Evolutionary conservation across 2,888 invertebrate genomes (phyloP).

Genomic region (Ecliptopera silaceata): DNA sequence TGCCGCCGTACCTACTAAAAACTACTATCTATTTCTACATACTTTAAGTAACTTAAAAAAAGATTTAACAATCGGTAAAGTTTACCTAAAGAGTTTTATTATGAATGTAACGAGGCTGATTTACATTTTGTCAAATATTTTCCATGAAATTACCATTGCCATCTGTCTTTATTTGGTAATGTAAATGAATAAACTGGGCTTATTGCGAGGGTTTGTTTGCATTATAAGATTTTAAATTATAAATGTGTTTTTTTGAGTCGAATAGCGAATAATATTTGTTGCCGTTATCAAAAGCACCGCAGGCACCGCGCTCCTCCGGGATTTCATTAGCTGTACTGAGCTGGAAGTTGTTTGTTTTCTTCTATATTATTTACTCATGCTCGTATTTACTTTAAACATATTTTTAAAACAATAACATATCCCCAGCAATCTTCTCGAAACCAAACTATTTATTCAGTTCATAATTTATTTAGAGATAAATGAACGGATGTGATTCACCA

Average conservation of each 20-base stretch:
- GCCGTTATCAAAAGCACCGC: conserved; percentile 62
- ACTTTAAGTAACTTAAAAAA: conserved; percentile 4
- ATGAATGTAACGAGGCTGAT: conserved; percentile 34
- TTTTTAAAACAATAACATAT: neutral
- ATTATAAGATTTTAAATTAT: conserved; percentile 58
- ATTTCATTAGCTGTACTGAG: conserved; percentile 52
- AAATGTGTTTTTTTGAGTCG: conserved; percentile 52
- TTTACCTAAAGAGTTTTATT: conserved; percentile 35
- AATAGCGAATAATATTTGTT: conserved; percentile 51
- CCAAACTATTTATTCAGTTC: neutral
- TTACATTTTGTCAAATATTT: conserved; percentile 28
- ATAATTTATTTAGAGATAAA: neutral
- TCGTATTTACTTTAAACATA: conserved; percentile 13
- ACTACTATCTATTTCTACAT: no score
- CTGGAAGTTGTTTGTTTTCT: conserved; percentile 56
- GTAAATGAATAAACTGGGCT: conserved; percentile 46
- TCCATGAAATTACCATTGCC: conserved; percentile 33
- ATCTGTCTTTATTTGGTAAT: conserved; percentile 43
- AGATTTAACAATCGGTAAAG: conserved; percentile 17
- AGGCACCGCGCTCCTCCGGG: conserved; percentile 52
- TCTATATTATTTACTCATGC: conserved; percentile 19
- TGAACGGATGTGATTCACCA: conserved; percentile 1
- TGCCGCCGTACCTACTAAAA: no score
- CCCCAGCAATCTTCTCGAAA: no score
- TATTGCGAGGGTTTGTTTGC: conserved; percentile 46